phyloP scores from a whole-genome alignment of 2,888 invertebrate species.

The Drosophila demipolita region DNA sequence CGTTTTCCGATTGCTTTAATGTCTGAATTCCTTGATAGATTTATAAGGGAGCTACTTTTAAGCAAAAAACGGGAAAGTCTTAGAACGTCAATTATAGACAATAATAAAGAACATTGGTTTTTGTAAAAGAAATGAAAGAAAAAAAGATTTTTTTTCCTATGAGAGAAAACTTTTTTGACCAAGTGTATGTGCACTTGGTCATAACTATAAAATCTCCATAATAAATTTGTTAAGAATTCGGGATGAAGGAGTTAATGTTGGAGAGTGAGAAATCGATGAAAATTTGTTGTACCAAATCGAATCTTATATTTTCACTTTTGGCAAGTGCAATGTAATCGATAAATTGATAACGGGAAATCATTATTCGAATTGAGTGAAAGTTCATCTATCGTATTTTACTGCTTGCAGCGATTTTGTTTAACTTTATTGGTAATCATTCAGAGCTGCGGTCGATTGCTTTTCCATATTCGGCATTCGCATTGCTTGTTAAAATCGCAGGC shows the following conservation, averaged over 20 bases:
- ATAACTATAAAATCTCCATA: not conserved
- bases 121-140: not conserved
- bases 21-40: not conserved
- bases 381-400: not conserved
- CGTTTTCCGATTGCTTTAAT: not conserved
- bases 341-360: not conserved
- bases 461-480: not conserved
- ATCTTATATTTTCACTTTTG: not conserved
- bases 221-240: not conserved
- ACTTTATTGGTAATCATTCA: not conserved
- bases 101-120: not conserved
- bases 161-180: no score
- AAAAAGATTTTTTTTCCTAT: no score
- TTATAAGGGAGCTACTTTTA: not conserved
- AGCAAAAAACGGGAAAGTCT: not conserved
- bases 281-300: not conserved
- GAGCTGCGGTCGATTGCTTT: not conserved
- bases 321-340: not conserved
- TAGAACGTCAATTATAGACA: not conserved
- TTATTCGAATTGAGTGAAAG: not conserved
- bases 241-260: not conserved
- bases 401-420: not conserved
- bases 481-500: slow-evolving; percentile 7
- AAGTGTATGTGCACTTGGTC: no score
- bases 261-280: not conserved